Base-by-base conservation (phyloP, 2,888 invertebrate genomes). In the Nomada flava region DNA sequence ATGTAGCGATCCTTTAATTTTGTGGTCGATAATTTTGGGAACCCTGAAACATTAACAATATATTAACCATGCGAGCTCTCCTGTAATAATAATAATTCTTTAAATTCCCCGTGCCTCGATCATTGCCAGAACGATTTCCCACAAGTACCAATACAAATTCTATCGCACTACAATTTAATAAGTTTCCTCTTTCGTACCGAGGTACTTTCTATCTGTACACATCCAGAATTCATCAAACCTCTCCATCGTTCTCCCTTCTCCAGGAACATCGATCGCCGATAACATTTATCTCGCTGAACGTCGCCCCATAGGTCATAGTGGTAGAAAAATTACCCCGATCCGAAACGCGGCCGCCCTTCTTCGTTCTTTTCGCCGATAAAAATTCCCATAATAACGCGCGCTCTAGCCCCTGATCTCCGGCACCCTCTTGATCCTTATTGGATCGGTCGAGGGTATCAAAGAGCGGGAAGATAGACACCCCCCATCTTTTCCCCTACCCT, bases 371-470 rank as follows among this genome's bases (percentile, higher is more conserved):
- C 59, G 52, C 15, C 71, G 62, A 81, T 82, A 64, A 74, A 84
- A 75, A 82, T 79, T 79, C 75, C 75, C 71, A 67, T 65, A 79
- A 80, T 80, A 83, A 77, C 76, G 79, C 52, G 18, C 44, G 68
- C 57, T 72, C 70, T 52, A 42, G n/a, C 60, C 52, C 72, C 71
- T 62, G 75, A 80, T 65, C 72, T 80, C 59, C 26, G 23, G 60
- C 50, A 55, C 59, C 62, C 71, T 59, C 76, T 74, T 50, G 74
- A 83, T 72, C 82, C 69, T 82, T 85, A 79, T 82, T 77, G 82
- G 76, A 82, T 84, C 79, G 82, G 57, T 36, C n/a, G 70, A 68
- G 76, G 76, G 50, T 76, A 72, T 79, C 76, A 67, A 79, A 79
- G 74, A 59, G 55, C 75, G 57, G 50, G 53, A 60, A 74, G 81